Conservation (phyloP, 2,113 vertebrate genomes). For the Myanophis thanlyinensis region DNA sequence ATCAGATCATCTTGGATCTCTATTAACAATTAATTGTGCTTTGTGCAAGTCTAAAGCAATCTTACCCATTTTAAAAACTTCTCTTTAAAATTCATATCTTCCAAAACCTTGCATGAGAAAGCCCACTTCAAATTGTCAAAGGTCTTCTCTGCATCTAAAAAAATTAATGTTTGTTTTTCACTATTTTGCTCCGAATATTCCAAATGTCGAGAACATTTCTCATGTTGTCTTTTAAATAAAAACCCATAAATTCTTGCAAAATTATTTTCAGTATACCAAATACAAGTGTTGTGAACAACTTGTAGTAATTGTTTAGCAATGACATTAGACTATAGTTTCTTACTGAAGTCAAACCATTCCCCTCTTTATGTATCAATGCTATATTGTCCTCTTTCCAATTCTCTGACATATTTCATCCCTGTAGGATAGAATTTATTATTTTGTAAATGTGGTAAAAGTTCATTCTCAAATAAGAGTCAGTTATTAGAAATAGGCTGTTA, state of each 20-base stretch:
- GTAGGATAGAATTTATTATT: neutral
- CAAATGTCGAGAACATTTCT: neutral
- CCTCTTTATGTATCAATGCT: neutral
- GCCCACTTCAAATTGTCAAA: neutral
- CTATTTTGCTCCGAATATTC: too few species aligned
- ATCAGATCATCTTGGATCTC: neutral
- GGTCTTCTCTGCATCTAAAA: neutral
- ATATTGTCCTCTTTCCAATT: neutral
- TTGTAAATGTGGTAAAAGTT: neutral
- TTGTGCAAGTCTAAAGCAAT: neutral
- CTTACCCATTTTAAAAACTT: neutral
- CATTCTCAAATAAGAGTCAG: neutral
- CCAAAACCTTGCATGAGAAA: neutral
- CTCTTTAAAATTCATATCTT: neutral
- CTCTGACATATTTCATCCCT: neutral
- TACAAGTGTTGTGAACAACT: neutral
- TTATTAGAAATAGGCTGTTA: too few species aligned
- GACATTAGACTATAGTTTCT: neutral
- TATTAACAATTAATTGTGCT: neutral
- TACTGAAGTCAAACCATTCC: neutral
- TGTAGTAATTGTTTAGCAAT: neutral
- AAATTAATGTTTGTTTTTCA: too few species aligned
- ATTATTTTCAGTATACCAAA: neutral
- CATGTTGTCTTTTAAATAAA: neutral
- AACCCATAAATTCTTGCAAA: neutral